Evolutionary conservation across 2,888 invertebrate species (phyloP), one percentile per base, ranked within the genome.

Genomic region (Hirtodrosophila trivittata): DNA sequence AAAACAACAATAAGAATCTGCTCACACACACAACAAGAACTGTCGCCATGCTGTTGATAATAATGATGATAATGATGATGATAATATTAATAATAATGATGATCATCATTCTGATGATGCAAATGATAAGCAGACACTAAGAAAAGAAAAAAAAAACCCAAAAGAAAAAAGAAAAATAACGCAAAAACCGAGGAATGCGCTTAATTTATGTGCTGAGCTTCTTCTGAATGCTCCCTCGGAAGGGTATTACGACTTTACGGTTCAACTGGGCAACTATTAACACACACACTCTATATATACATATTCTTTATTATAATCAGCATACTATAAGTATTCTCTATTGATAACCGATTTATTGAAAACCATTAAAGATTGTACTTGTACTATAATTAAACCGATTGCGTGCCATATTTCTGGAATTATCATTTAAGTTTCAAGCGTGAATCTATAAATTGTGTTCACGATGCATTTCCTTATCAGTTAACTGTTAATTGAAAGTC

Each of bases 121-220:
- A 57, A 74, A 65, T 73, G 77, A 77, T 77, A 70, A 66, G 62
- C 57, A 28, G 41, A 8, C 38, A 21, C 18, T 21, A 21, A 21
- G 8, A 35, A 35, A n/a, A 35, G 9, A 35, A 13, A 6, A 2
- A 6, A 35, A 5, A 49, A 49, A 35, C 41, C 38, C 0, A 7
- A 39, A n/a, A 39, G 3, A 39, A 35, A 49, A 26, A 49, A 38
- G 26, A 21, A 52, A 52, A n/a, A 55, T 35, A 46, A 14, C 21
- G 37, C 46, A 49, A 26, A 50, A 66, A 38, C 50, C 49, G 43
- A 72, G 74, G 77, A 82, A 82, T 82, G 81, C 75, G 72, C 60
- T 81, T 80, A 82, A 80, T 80, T 82, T 82, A 59, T 46, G 30
- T 51, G 62, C 66, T 54, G 66, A 50, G 41, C 35, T 57, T 26